phyloP scores from a whole-genome alignment of 2,888 invertebrate genomes.

The Phasia obesa region DNA sequence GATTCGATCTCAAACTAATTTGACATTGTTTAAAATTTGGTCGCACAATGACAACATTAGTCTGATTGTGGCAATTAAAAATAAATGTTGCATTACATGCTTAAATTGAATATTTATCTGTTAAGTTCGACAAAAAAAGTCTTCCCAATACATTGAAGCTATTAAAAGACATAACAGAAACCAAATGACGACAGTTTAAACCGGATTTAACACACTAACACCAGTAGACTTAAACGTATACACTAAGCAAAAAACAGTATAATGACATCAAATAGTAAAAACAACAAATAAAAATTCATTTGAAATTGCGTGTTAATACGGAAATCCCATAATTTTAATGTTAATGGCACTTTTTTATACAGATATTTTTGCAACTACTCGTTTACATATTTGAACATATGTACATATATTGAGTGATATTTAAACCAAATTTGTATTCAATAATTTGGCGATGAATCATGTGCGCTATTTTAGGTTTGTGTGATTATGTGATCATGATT shows the following conservation, averaged over 20 bases:
- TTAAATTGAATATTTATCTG: conserved; percentile 15
- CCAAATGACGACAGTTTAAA: conserved; percentile 57
- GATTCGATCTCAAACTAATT: conserved; percentile 2
- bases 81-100: conserved; percentile 24
- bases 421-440: conserved; percentile 66
- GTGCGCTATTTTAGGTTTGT: conserved; percentile 1
- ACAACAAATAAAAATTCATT: conserved; percentile 36
- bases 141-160: conserved; percentile 17
- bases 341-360: conserved; percentile 41
- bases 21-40: background rate
- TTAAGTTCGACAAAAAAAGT: conserved; percentile 14
- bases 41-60: conserved; percentile 13
- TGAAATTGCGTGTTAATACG: conserved; percentile 57
- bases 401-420: conserved; percentile 52
- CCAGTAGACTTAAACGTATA: background rate
- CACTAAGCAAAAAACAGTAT: background rate
- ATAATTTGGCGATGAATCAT: conserved; percentile 65
- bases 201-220: conserved; percentile 47
- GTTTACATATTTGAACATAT: conserved; percentile 53
- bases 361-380: conserved; percentile 47
- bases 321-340: conserved; percentile 61
- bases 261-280: conserved; percentile 36
- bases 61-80: conserved; percentile 1
- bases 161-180: conserved; percentile 9
- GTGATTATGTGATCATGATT: background rate